These are phyloP conservation scores for Agonopterix arenella DNA, from an alignment of 2,888 invertebrate species.

Conservation along the genomic window DNA sequence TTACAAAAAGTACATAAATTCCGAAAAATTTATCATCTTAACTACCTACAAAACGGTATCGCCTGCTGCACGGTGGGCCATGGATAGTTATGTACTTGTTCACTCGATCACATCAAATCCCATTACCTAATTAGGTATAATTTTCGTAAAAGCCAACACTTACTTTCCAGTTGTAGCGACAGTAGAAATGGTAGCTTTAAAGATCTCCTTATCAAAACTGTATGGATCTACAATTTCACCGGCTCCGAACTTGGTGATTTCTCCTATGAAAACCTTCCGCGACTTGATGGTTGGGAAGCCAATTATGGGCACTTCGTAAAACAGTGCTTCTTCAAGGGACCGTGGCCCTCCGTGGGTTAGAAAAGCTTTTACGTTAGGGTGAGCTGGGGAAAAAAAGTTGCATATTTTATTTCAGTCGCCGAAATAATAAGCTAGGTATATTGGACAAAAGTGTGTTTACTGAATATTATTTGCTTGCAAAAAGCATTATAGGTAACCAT, in stretches of 20 bases:
- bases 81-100: not conserved
- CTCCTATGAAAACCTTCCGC: constrained; percentile 50
- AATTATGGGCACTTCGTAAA: constrained; percentile 57
- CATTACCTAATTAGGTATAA: not conserved
- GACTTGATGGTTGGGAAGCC: constrained; percentile 54
- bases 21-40: too few relatives aligned
- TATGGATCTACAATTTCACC: constrained; percentile 57
- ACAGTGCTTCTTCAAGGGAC: constrained; percentile 66
- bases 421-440: too few relatives aligned
- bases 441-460: too few relatives aligned
- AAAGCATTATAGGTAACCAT: too few relatives aligned
- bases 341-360: constrained; percentile 62
- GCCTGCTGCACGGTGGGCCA: not conserved
- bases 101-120: not conserved
- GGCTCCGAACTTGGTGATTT: constrained; percentile 49
- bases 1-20: too few relatives aligned
- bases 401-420: too few relatives aligned
- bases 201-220: constrained; percentile 45
- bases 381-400: constrained; percentile 35
- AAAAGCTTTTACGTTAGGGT: constrained; percentile 61
- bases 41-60: not conserved
- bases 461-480: too few relatives aligned
- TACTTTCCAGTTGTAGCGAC: constrained; percentile 47
- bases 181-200: constrained; percentile 37
- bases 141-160: constrained; percentile 15